Evolutionary conservation across 2,888 invertebrate genomes (phyloP), one percentile per base, ranked within the genome.

Genomic region (Tetropium fuscum): DNA sequence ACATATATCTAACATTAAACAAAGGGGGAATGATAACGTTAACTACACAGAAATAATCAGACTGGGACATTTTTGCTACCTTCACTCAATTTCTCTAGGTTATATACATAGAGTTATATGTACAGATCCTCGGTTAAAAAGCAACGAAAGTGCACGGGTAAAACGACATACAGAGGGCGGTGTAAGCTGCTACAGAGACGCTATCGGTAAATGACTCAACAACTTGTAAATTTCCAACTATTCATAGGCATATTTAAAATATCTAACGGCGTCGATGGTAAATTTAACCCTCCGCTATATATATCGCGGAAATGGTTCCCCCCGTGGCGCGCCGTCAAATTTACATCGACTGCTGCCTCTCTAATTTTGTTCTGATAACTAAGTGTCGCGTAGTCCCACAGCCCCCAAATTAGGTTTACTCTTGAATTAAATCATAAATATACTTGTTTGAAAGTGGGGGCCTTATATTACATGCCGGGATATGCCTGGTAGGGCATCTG

Each of bases 401-500:
- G n/a, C n/a, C n/a, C n/a, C n/a, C n/a, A n/a, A n/a, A n/a, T n/a
- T n/a, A n/a, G n/a, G n/a, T 11, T 40, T 10, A 20, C 11, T 11
- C 7, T 19, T 8, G 25, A 44, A 43, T 16, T 15, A 44, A 44
- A 44, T 44, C 44, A 27, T 44, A 44, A 44, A 10, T 40, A 19
- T 19, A 40, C 10, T 44, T 27, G 49, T 25, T 27, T 19, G 16
- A 10, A 51, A 11, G 15, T 6, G 11, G 61, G 61, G 61, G 66
- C 66, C 63, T 54, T 63, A 62, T 66, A 66, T 66, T 85, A 88
- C 88, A 88, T 88, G 71, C 88, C 86, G 72, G 74, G 76, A 44
- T 89, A 88, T 59, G 87, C 87, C 75, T 88, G 88, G 76, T 88
- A 88, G 60, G 83, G 86, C 83, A 84, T 86, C 73, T 77, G 87